Evolutionary conservation across 1,140 invertebrate genomes (phyloP).

Genomic region (Bombus confusus): DNA sequence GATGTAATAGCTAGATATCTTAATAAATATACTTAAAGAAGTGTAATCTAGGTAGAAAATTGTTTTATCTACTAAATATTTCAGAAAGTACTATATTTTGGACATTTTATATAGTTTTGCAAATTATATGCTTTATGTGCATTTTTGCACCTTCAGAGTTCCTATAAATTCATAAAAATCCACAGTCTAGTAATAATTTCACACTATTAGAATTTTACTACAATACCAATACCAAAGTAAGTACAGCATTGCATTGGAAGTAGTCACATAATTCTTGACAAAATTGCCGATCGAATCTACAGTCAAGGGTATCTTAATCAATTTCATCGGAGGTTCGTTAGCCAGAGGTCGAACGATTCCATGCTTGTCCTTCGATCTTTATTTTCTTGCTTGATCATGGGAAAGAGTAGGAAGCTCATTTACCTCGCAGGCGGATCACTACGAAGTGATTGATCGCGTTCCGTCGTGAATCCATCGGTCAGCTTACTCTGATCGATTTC

Average conservation of each 20-base stretch:
- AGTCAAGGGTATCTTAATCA: constrained; percentile 1
- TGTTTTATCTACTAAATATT: no score
- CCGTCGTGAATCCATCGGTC: constrained; percentile 27
- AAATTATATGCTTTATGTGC: no score
- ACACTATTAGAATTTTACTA: no score
- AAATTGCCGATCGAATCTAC: background rate
- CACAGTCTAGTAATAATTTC: no score
- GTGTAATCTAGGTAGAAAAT: no score
- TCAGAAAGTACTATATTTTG: no score
- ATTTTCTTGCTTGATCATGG: constrained; percentile 25
- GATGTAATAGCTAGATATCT: no score
- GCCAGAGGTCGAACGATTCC: background rate
- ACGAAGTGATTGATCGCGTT: constrained; percentile 33
- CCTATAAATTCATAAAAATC: no score
- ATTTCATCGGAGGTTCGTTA: constrained; percentile 3
- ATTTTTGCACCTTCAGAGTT: no score
- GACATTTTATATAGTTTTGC: no score
- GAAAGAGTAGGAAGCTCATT: constrained; percentile 10
- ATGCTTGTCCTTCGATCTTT: background rate
- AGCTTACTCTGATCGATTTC: constrained; percentile 27
- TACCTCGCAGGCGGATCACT: constrained; percentile 8
- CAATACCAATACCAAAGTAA: no score
- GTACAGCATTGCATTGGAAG: background rate
- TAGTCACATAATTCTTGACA: background rate
- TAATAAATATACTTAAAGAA: no score